Evolutionary conservation across 1,140 invertebrate genomes (phyloP), one percentile per base, ranked within the genome.

Genomic region (Phenacoccus solenopsis): DNA sequence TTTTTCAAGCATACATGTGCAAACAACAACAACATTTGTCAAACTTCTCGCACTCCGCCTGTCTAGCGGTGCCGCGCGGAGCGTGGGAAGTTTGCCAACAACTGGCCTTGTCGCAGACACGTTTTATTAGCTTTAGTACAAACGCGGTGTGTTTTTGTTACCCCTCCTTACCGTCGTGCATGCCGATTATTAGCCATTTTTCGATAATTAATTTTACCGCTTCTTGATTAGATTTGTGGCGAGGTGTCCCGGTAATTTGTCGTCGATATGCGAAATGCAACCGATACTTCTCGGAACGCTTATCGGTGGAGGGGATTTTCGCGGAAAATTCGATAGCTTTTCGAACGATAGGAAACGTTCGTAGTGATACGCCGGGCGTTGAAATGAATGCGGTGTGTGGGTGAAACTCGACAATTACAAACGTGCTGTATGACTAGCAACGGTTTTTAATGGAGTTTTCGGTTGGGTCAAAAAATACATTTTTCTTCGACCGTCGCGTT

Each of bases 11-110:
- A 49, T 49, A 64, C 59, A 64, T 64, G 25, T 64, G 59, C 59
- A 64, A 64, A 64, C 59, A 24, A 64, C 59, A 64, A 64, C 59
- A 64, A 64, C 59, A 64, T 64, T 64, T 64, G 59, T 64, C 59
- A 64, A 64, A 64, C 59, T 64, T 24, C 20, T 64, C 12, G 22
- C 59, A 64, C 59, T 64, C 59, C 59, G 10, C 59, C 21, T 3
- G 21, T 64, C 59, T 25, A 25, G 22, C 9, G 59, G 59, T 64
- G 22, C 9, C n/a, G 16, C 21, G 25, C 22, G 25, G 20, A 64
- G 59, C 59, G 59, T 64, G 59, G 59, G 59, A 64, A 64, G 59
- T 64, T 64, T 64, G 59, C 59, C 59, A 64, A 64, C 25, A 64
- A n/a, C 38, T 49, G 38, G 38, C 38, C 38, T 49, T 49, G 38